These are phyloP conservation scores for Forficula auricularia DNA, from an alignment of 1,140 invertebrate species.

Conservation along the genomic window DNA sequence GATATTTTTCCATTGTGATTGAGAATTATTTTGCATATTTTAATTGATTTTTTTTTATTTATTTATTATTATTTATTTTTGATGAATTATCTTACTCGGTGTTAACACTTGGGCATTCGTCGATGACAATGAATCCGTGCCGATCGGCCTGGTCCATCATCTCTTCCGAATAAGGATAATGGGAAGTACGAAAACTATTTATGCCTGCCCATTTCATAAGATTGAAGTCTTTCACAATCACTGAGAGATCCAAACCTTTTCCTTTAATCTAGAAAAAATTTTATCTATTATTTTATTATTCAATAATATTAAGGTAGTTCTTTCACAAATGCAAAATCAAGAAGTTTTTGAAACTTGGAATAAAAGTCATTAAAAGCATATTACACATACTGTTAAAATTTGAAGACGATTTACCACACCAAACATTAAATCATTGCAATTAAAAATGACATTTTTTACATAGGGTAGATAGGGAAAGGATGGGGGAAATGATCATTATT, in stretches of 20 bases:
- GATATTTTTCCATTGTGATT: not conserved
- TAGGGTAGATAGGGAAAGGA: too few species aligned
- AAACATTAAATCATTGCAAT: too few species aligned
- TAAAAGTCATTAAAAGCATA: too few species aligned
- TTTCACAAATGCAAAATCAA: too few species aligned
- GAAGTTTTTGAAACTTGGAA: too few species aligned
- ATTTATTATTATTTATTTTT: not conserved
- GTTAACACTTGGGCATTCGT: conserved; percentile 38
- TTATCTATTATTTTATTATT: not conserved
- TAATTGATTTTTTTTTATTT: not conserved
- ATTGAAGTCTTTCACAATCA: conserved; percentile 42
- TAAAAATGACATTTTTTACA: too few species aligned
- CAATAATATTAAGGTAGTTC: too few species aligned
- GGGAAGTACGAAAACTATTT: conserved; percentile 47
- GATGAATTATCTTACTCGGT: not conserved
- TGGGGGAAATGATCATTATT: too few species aligned
- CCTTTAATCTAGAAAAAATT: conserved; percentile 31
- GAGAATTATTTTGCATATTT: not conserved
- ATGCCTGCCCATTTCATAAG: conserved; percentile 45
- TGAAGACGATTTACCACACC: too few species aligned
- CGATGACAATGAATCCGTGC: conserved; percentile 41
- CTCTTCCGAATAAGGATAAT: conserved; percentile 54
- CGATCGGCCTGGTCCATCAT: conserved; percentile 41
- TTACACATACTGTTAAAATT: too few species aligned
- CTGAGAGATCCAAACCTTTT: conserved; percentile 34